These are phyloP conservation scores for Coccyzus lansbergi DNA, from an alignment of 2,797 vertebrate genomes.

Conservation along the genomic window DNA sequence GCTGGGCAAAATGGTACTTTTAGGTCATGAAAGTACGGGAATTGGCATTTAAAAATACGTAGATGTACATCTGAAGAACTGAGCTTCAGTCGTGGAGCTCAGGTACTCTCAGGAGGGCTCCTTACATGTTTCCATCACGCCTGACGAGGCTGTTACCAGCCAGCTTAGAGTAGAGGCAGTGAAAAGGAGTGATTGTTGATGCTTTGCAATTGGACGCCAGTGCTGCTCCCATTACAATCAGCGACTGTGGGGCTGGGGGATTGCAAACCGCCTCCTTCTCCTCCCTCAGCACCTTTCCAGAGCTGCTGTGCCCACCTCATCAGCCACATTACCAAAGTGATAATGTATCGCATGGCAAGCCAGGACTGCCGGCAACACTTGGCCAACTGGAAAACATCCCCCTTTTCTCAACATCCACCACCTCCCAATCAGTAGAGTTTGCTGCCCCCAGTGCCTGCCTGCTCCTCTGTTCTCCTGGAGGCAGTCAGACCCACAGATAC, in stretches of 20 bases:
- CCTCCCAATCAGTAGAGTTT: not conserved
- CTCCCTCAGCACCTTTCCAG: not conserved
- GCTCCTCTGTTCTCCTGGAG: not conserved
- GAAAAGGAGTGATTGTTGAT: not conserved
- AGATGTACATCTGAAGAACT: not conserved
- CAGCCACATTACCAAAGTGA: not conserved
- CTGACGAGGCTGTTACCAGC: not conserved
- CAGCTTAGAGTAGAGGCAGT: not conserved
- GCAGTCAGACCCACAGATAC: not conserved
- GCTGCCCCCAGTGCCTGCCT: not conserved
- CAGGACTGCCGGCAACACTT: not conserved
- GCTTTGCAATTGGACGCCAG: not conserved
- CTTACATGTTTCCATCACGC: not conserved
- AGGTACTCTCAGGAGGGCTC: not conserved
- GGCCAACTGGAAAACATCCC: not conserved
- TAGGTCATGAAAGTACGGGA: conserved; percentile 36
- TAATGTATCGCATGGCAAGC: not conserved
- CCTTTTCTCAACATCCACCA: not conserved
- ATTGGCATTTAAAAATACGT: not conserved
- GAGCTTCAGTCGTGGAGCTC: not conserved
- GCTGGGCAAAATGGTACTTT: conserved; percentile 59
- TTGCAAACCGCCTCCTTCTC: not conserved
- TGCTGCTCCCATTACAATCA: not conserved
- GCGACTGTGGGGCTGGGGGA: not conserved
- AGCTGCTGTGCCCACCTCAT: not conserved